phyloP scores from a whole-genome alignment of 92 coral and sea anemone genomes.

The Nematostella vectensis region DNA sequence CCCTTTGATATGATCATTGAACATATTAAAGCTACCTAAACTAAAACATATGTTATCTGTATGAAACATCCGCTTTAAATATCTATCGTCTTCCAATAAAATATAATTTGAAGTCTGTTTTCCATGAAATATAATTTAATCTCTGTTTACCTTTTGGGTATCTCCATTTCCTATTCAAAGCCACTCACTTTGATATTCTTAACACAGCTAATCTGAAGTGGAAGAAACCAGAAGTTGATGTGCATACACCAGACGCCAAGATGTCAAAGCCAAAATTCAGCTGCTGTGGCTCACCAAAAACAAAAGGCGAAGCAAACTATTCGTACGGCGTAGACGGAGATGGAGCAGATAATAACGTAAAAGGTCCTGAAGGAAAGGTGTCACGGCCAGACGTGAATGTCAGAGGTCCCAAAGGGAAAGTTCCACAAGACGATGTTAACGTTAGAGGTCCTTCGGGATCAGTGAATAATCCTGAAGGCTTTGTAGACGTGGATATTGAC shows the following conservation, averaged over 20 bases:
- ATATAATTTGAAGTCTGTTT: too few relatives aligned
- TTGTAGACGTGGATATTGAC: slow-evolving; percentile 1
- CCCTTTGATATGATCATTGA: too few relatives aligned
- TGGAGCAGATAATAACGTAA: background rate
- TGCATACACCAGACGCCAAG: slow-evolving; percentile 3
- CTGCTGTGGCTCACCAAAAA: slow-evolving; percentile 30
- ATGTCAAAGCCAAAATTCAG: slow-evolving; percentile 10
- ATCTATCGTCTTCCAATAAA: too few relatives aligned
- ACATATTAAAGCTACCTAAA: too few relatives aligned
- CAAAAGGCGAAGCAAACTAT: slow-evolving; percentile 21
- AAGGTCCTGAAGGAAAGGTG: background rate
- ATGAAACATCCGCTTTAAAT: too few relatives aligned
- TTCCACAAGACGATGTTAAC: slow-evolving; percentile 3
- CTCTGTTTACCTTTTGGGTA: too few relatives aligned
- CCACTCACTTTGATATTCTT: too few relatives aligned
- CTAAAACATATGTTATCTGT: too few relatives aligned
- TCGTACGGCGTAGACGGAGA: slow-evolving; percentile 17
- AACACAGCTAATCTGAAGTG: slow-evolving; percentile 24
- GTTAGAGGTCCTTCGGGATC: background rate
- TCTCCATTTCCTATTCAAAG: too few relatives aligned
- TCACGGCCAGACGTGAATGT: background rate
- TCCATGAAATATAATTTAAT: too few relatives aligned
- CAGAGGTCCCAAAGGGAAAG: slow-evolving; percentile 2
- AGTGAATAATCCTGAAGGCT: too few relatives aligned
- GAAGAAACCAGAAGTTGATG: slow-evolving; percentile 8